These are phyloP conservation scores for Subanguina moxae DNA, from an alignment of 1,140 invertebrate genomes.

Conservation along the genomic window DNA sequence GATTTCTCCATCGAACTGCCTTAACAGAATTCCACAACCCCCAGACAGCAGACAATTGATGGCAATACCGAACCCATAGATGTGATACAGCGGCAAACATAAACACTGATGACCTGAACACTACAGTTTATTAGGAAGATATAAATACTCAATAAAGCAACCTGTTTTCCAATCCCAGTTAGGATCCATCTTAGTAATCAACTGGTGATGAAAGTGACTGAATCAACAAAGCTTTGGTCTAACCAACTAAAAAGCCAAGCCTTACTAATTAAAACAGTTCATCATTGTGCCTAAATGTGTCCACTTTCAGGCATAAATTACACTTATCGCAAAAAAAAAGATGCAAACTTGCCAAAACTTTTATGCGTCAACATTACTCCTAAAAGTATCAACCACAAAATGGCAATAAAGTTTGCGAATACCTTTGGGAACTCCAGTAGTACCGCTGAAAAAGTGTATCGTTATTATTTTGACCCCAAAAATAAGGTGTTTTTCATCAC, in stretches of 20 bases:
- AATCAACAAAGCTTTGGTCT: neutral
- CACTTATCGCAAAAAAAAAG: slow-evolving; percentile 2
- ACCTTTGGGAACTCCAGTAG: slow-evolving; percentile 33
- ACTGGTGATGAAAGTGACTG: slow-evolving; percentile 28
- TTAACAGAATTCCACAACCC: slow-evolving; percentile 69
- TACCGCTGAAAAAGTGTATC: slow-evolving; percentile 29
- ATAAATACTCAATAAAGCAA: slow-evolving; percentile 2
- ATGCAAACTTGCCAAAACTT: slow-evolving; percentile 22
- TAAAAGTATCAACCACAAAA: neutral
- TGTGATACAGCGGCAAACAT: slow-evolving; percentile 79
- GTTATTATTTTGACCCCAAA: neutral
- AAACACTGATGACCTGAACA: slow-evolving; percentile 16
- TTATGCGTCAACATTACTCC: slow-evolving; percentile 36
- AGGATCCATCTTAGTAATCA: slow-evolving; percentile 18
- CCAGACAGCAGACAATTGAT: slow-evolving; percentile 65
- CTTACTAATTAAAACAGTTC: slow-evolving; percentile 26
- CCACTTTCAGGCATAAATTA: neutral
- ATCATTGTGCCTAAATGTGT: slow-evolving; percentile 18
- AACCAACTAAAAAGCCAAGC: too few species aligned
- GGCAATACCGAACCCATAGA: slow-evolving; percentile 70
- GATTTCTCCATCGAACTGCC: slow-evolving; percentile 70
- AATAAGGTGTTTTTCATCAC: too few species aligned
- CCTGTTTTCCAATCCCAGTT: slow-evolving; percentile 23
- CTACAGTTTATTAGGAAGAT: slow-evolving; percentile 7
- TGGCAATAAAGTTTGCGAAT: too few species aligned